Evolutionary conservation across 2,888 invertebrate genomes (phyloP).

Genomic region (Leptinotarsa juncta): DNA sequence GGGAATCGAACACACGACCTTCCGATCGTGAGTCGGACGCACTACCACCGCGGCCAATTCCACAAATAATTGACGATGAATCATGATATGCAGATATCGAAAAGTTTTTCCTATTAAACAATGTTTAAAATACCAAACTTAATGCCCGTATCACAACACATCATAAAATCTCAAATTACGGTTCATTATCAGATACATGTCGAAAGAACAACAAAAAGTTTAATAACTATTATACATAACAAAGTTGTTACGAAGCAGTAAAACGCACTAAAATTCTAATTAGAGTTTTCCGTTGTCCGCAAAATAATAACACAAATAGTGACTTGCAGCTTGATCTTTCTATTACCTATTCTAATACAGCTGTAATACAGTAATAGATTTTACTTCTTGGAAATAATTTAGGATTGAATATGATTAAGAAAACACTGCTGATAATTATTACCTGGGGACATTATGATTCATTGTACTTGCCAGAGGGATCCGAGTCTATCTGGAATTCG

Average conservation of each 20-base stretch:
- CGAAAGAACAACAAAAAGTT: not conserved
- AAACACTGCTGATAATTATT: not conserved
- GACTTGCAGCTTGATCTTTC: not conserved
- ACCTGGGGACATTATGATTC: not conserved
- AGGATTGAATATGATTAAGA: not conserved
- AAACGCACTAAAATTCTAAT: constrained; percentile 8
- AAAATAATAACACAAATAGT: not conserved
- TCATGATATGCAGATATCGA: no score
- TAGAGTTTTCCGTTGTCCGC: not conserved
- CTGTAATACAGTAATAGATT: not conserved
- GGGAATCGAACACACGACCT: no score
- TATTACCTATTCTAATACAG: not conserved
- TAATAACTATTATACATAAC: not conserved
- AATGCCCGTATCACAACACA: not conserved
- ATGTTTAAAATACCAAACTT: not conserved
- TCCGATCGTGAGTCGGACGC: no score
- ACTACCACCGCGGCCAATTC: no score
- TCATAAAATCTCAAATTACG: not conserved
- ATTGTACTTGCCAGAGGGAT: not conserved
- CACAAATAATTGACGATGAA: no score
- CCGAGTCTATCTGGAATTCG: not conserved
- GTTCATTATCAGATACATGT: not conserved
- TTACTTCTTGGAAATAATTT: not conserved
- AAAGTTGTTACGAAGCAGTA: not conserved
- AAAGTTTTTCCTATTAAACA: no score